Evolutionary conservation across 1,140 invertebrate genomes (phyloP), one percentile per base, ranked within the genome.

Genomic region (Potamilus streckersoni): DNA sequence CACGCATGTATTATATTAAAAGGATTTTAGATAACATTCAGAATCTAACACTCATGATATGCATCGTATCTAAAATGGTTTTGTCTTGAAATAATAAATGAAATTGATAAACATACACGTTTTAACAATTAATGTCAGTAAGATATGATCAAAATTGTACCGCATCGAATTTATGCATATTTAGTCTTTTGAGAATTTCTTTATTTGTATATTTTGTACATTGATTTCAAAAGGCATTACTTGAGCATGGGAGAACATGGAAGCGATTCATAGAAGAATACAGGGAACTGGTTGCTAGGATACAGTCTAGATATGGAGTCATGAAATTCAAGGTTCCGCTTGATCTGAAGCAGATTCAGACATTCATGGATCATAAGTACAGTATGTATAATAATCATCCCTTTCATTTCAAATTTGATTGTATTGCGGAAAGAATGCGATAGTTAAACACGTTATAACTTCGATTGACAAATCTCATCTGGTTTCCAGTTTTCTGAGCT

Each of bases 201-300:
- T 5, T 49, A 49, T 49, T 6, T 49, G 0, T 49, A 49, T 49
- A 49, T 49, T 49, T 49, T 49, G 38, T 49, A 11, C 38, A 49
- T 8, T 49, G 6, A 49, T 13, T 62, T 61, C 69, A 67, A 27
- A 31, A 85, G 82, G 71, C 67, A 8, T 57, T 82, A 38, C 71
- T 83, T n/a, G 82, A 80, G 15, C 81, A 84, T 72, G 80, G 82
- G 14, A 69, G 69, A 23, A 59, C 80, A 8, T 86, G 85, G 85
- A 64, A 72, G 23, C 74, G 73, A 15, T 84, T 85, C 71, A 71
- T 82, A 12, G 67, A 61, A 0, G 82, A 85, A 6, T 85, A 85
- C 69, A 79, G 79, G 59, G 76, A 85, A 55, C 61, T 84, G 27
- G 70, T 84, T 15, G 68, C 73, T 49, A 71, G 85, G 31, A 73